Percentiles rank a stretch among this genome's conserved stretches.
phyloP scores from a whole-genome alignment of 2,797 vertebrate genomes.

The Trichosurus vulpecula region DNA sequence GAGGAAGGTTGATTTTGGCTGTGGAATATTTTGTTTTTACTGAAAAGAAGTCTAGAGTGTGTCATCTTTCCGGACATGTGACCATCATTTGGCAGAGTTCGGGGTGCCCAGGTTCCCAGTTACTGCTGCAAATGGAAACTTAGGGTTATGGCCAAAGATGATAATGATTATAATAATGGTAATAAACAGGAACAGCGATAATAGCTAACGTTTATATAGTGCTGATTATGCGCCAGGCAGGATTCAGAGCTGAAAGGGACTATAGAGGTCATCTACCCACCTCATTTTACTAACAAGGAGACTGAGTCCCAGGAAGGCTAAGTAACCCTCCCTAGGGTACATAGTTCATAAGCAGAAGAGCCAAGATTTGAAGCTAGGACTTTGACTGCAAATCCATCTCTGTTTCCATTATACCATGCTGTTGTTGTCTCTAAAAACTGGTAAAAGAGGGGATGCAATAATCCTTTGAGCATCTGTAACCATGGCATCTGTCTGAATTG shows the following conservation, averaged over 20 bases:
- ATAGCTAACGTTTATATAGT: not conserved
- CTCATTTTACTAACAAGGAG: not conserved
- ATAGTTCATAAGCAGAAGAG: not conserved
- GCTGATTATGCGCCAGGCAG: not conserved
- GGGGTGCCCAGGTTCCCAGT: not conserved
- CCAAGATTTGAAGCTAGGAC: not conserved
- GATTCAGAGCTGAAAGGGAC: not conserved
- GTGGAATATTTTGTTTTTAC: not conserved
- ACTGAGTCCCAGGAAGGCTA: not conserved
- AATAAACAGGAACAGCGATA: not conserved
- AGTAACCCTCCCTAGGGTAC: not conserved
- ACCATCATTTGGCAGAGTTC: no score
- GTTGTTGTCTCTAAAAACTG: not conserved
- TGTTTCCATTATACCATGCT: not conserved
- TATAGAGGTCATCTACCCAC: not conserved
- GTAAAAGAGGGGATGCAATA: not conserved
- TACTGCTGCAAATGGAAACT: conserved; percentile 3
- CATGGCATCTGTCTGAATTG: not conserved
- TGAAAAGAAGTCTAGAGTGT: not conserved
- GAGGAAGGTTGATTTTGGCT: conserved; percentile 8
- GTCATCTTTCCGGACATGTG: not conserved
- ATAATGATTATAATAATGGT: not conserved
- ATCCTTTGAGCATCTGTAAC: not conserved
- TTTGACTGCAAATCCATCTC: not conserved
- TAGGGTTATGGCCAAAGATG: not conserved